Base-by-base conservation (phyloP, 1,140 invertebrate species). In the Neodiprion lecontei region DNA sequence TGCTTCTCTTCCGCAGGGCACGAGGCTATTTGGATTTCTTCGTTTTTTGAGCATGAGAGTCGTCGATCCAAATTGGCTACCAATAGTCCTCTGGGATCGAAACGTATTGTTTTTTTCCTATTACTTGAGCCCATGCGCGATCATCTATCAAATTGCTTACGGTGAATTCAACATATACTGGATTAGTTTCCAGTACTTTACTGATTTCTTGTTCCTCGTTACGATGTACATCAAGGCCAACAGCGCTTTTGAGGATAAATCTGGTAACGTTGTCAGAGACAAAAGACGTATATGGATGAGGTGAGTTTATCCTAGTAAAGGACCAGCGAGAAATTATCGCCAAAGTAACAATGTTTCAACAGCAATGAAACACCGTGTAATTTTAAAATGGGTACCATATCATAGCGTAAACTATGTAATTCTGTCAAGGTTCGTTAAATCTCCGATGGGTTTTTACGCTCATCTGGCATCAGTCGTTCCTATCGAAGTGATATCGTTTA, bases 401-500 rank as follows among this genome's bases (percentile, higher is more conserved):
- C 28, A 40, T 40, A 40, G 5, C 28, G 28, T 40, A 40, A 40
- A 40, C 28, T 1, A 40, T 40, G 28, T 40, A 40, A 40, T 40
- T 40, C 28, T 5, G 5, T 40, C 5, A 61, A 61, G 53, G n/a
- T 61, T 61, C 53, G n/a, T 61, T 2, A 61, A 61, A 61, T 61
- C 53, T n/a, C 53, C 53, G 53, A 61, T 61, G 53, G 53, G 53
- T n/a, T 61, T 61, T n/a, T 61, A 61, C 53, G 53, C 53, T 11
- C 53, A 61, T 0, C 53, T 61, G 53, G 53, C 7, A 12, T 61
- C 53, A 11, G 53, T 61, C n/a, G 53, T 61, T 12, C 53, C 53
- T 8, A 12, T 61, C 53, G 53, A 61, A 61, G 1, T 61, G 53
- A 61, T 61, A 61, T 11, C 53, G 53, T 61, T 61, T 8, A 12